A percentile compares a stretch with the other conserved stretches of the same genome.
These are phyloP conservation scores for Panthera uncia DNA, from an alignment of 2,113 vertebrate genomes.

Conservation along the genomic window DNA sequence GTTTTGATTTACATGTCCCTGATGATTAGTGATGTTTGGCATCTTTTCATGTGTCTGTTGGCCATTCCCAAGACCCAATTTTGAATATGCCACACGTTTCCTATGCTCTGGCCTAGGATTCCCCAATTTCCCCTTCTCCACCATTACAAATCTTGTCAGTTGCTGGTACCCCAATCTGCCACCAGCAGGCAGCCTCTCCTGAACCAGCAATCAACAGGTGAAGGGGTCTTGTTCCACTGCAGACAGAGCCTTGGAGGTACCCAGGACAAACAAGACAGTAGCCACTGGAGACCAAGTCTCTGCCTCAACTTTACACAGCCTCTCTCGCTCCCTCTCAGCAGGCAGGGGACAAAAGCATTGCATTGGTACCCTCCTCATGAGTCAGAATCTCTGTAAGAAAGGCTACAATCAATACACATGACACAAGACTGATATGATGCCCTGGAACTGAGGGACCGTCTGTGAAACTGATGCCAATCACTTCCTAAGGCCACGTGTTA, in stretches of 20 bases:
- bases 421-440: conserved; percentile 50
- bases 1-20: background rate
- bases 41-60: background rate
- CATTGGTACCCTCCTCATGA: background rate
- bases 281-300: background rate
- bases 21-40: background rate
- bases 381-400: background rate
- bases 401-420: conserved; percentile 32
- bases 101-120: background rate
- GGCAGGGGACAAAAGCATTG: background rate
- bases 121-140: background rate
- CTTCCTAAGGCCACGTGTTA: conserved; percentile 57
- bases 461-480: conserved; percentile 65
- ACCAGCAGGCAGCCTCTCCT: background rate
- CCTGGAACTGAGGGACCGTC: background rate
- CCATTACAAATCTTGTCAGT: background rate
- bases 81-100: background rate
- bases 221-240: background rate
- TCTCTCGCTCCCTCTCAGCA: background rate
- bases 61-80: background rate
- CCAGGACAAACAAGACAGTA: background rate
- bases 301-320: background rate
- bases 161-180: background rate
- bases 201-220: background rate
- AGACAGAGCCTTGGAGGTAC: background rate